Evolutionary conservation across 1,140 invertebrate species (phyloP), one percentile per base, ranked within the genome.

Genomic region (Apis cerana): DNA sequence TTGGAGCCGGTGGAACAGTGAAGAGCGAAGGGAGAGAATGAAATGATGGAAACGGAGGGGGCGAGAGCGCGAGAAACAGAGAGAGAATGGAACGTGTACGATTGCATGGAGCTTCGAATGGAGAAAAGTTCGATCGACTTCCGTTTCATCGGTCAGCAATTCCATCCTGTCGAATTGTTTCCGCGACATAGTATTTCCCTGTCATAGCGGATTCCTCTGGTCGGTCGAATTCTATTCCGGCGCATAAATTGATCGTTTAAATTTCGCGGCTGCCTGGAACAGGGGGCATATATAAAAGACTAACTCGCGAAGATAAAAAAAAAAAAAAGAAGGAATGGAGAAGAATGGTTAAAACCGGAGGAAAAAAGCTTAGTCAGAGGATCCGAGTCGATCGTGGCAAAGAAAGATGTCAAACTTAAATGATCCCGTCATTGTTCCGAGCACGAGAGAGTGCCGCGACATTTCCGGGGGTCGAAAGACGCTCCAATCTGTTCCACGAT

Each of bases 81-180:
- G n/a, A 23, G 21, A 59, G 48, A 48, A 61, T 23, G 56, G 43
- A 64, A 43, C 58, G 58, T 54, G 75, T 58, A 79, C 67, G 74
- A 82, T 82, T 84, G 68, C 69, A 74, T 33, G 81, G 58, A 67
- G 54, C 59, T 58, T 54, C 74, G 74, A 77, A 71, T 72, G 62
- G 74, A 77, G 80, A 78, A 85, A 85, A 80, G 74, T 76, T 85
- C 83, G 80, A 85, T 85, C 72, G 82, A 83, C 76, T 83, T 83
- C 75, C 82, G 76, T 83, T 79, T 71, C 82, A 79, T 78, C 82
- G 76, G 82, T 83, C 82, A 79, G 82, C 82, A 83, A 83, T 83
- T 79, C 75, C 82, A 79, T 77, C 59, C 82, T 65, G 82, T 83
- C 82, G 82, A 79, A 83, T 79, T 83, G 82, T 83, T 83, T 83